Base-by-base conservation (phyloP, 2,113 vertebrate genomes). In the Nerophis lumbriciformis region DNA sequence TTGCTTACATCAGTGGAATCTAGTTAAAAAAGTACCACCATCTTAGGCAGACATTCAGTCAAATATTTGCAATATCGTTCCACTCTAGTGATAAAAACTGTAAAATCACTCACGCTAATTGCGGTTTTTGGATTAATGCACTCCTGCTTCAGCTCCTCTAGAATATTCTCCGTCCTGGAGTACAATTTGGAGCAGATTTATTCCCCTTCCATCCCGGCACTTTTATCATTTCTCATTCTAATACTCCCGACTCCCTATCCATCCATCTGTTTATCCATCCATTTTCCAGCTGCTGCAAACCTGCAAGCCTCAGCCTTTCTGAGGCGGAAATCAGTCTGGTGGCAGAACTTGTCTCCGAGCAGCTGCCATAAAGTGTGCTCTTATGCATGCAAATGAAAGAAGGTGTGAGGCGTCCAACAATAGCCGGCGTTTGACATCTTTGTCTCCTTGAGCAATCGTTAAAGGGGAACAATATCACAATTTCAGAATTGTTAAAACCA, bases 381-480 rank as follows among this genome's bases (percentile, higher is more conserved):
- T 65, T 61, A 56, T 68, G 67, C 57, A 66, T 80, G 68, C 60
- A 78, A 66, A 83, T 69, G 64, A 62, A 73, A 68, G 60, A 15
- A 48, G 38, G 44, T 61, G 61, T 63, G 58, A 42, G 59, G 37
- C 47, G 16, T 35, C 48, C 44, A 60, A 49, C 19, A 58, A 38
- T 44, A n/a, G 36, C 39, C 57, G 62, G 16, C 14, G 13, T 14
- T 67, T 58, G 68, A 50, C 51, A 56, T 49, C 65, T 72, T 76
- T 72, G 71, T 79, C 70, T 73, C 69, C 75, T 68, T 77, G 69
- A 66, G 69, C n/a, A n/a, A n/a, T n/a, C n/a, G n/a, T n/a, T n/a
- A n/a, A n/a, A n/a, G n/a, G n/a, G n/a, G n/a, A n/a, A n/a, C n/a
- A n/a, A n/a, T n/a, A n/a, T n/a, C n/a, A n/a, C n/a, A n/a, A n/a